These are phyloP conservation scores for Helogale parvula DNA, from an alignment of 2,113 vertebrate genomes.

Conservation along the genomic window DNA sequence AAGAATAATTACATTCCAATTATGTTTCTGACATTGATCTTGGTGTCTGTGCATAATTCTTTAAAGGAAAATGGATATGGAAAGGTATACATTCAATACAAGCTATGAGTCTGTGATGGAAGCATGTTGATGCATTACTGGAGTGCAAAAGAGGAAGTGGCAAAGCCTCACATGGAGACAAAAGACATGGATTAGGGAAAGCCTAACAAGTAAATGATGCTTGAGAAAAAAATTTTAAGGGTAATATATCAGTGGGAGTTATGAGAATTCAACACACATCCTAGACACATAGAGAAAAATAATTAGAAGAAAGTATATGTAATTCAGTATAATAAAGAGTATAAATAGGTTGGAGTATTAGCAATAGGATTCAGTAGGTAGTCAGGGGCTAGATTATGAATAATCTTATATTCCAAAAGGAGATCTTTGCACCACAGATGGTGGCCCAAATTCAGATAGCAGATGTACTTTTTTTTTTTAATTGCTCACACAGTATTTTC, in stretches of 20 bases:
- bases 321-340: neutral
- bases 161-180: neutral
- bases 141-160: neutral
- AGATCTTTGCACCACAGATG: slow-evolving; percentile 2
- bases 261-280: neutral
- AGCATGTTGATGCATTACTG: neutral
- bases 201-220: neutral
- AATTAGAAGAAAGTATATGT: neutral
- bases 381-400: neutral
- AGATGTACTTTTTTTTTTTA: neutral
- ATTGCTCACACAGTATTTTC: slow-evolving; percentile 12
- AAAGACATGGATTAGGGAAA: neutral
- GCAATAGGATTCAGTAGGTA: neutral
- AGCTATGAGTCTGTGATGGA: neutral
- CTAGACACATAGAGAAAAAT: neutral
- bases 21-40: neutral
- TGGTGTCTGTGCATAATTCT: neutral
- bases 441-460: neutral
- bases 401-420: neutral
- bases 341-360: neutral
- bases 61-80: neutral
- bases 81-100: neutral
- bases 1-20: neutral
- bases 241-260: neutral
- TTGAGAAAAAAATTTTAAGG: neutral